These are phyloP conservation scores for Lonchura striata DNA, from an alignment of 2,113 vertebrate genomes.

Conservation along the genomic window DNA sequence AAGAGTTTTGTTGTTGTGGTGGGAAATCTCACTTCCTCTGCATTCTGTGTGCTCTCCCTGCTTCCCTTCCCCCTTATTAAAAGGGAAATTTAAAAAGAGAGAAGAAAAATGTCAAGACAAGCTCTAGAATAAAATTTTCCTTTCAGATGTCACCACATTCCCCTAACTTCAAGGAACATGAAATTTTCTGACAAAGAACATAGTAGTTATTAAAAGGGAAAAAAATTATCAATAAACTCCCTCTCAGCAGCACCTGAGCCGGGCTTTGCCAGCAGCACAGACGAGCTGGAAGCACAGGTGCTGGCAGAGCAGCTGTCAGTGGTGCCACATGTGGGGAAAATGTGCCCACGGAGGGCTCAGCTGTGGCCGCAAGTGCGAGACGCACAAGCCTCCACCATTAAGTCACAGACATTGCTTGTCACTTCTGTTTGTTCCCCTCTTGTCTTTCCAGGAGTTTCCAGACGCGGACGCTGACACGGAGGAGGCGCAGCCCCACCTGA, in stretches of 20 bases:
- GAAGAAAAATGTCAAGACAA: neutral
- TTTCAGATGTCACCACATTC: neutral
- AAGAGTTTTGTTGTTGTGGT: neutral
- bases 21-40: neutral
- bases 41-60: neutral
- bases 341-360: accelerated
- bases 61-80: neutral
- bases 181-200: neutral
- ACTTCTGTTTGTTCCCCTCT: neutral
- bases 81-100: neutral
- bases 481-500: neutral
- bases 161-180: neutral
- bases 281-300: accelerated
- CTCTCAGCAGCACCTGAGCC: neutral
- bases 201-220: neutral
- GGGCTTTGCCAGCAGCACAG: neutral
- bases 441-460: neutral
- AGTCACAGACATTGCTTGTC: neutral
- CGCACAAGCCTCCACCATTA: neutral
- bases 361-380: neutral
- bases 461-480: neutral
- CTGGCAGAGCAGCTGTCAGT: neutral
- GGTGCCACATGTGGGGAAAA: accelerated
- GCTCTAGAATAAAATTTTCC: neutral
- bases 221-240: neutral